These are phyloP conservation scores for Corythornis cristatus DNA, from an alignment of 2,113 vertebrate genomes.

Conservation along the genomic window DNA sequence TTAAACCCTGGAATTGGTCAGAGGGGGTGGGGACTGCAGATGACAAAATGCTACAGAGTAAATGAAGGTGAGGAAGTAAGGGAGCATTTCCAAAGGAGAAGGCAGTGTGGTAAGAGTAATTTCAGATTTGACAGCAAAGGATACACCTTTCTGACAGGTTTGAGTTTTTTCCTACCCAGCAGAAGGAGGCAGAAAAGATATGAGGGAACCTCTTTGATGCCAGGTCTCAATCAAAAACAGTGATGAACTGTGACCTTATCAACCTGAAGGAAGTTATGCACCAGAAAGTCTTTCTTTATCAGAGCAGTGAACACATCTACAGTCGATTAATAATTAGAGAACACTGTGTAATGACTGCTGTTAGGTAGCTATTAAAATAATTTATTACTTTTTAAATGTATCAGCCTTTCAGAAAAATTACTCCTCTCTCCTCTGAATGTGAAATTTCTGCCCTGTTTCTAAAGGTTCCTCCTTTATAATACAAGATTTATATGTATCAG, in stretches of 20 bases:
- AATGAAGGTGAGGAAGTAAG: not conserved
- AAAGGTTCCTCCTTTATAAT: not conserved
- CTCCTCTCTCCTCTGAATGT: not conserved
- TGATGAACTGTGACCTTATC: not conserved
- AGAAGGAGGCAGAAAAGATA: not conserved
- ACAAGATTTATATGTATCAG: constrained; percentile 1
- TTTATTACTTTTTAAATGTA: constrained; percentile 28
- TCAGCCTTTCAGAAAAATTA: constrained; percentile 1
- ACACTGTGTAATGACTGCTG: not conserved
- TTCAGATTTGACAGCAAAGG: not conserved
- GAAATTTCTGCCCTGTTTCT: not conserved
- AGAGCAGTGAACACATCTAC: not conserved
- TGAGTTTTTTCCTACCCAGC: not conserved
- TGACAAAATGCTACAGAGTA: not conserved
- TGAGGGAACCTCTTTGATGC: not conserved
- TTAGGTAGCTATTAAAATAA: constrained; percentile 35
- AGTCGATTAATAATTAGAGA: constrained; percentile 38
- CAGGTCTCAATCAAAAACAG: not conserved
- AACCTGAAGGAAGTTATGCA: not conserved
- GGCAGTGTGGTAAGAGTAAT: not conserved
- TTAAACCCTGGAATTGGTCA: not conserved
- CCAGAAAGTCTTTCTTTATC: not conserved
- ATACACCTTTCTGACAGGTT: not conserved
- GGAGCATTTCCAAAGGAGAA: not conserved
- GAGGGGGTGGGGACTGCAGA: not conserved